These are phyloP conservation scores for Raja brachyura DNA, from an alignment of 2,113 vertebrate species.

Conservation along the genomic window DNA sequence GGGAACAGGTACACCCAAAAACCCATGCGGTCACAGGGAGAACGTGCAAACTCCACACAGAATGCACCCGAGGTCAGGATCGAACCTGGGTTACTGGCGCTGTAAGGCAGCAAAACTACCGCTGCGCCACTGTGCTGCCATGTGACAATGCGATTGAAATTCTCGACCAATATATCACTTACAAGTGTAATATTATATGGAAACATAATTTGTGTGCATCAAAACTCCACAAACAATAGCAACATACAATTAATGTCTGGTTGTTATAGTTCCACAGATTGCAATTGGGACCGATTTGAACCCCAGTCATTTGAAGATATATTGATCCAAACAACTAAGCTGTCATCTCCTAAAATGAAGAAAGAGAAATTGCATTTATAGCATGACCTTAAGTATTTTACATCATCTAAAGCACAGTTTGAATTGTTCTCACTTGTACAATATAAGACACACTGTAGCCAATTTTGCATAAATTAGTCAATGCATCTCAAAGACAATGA, in stretches of 20 bases:
- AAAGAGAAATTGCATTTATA: neutral
- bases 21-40: too few species aligned
- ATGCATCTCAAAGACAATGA: neutral
- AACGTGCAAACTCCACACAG: too few species aligned
- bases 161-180: neutral
- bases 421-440: neutral
- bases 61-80: too few species aligned
- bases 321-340: neutral
- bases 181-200: neutral
- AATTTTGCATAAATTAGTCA: slow-evolving; percentile 8
- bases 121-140: too few species aligned
- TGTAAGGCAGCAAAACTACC: too few species aligned
- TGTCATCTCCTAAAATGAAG: neutral
- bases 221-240: neutral
- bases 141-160: too few species aligned
- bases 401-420: neutral
- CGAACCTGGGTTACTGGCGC: too few species aligned
- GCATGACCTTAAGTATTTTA: neutral
- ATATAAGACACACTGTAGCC: neutral
- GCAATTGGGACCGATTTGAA: neutral
- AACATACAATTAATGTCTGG: neutral
- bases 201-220: neutral
- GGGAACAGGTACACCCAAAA: too few species aligned
- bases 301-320: neutral
- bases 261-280: neutral